Percentiles rank a stretch among this genome's conserved stretches.
phyloP scores from a whole-genome alignment of 2,113 vertebrate genomes.

The Astur gentilis region DNA sequence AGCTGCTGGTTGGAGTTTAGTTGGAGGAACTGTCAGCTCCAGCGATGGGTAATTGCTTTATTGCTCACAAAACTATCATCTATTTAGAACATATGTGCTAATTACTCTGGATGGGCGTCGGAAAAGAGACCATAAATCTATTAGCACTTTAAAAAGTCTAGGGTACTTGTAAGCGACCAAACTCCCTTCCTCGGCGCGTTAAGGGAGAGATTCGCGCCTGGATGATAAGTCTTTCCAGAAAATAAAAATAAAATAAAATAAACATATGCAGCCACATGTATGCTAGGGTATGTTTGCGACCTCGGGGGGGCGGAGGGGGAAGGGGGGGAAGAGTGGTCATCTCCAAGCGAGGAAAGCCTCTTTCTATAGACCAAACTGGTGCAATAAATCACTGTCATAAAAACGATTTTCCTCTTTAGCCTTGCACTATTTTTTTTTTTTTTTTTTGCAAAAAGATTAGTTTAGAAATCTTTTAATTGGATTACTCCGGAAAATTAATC shows the following conservation, averaged over 20 bases:
- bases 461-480: constrained; percentile 80
- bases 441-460: constrained; percentile 49
- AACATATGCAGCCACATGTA: background rate
- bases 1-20: constrained; percentile 89
- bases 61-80: constrained; percentile 95
- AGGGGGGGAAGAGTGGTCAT: background rate
- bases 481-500: constrained; percentile 75
- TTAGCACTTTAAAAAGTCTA: constrained; percentile 84
- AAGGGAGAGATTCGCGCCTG: background rate
- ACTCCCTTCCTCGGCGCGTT: background rate
- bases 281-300: background rate
- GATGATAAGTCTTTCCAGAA: background rate
- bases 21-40: constrained; percentile 89
- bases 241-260: background rate
- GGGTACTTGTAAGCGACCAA: constrained; percentile 63
- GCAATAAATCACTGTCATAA: constrained; percentile 63
- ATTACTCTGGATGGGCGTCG: constrained; percentile 89
- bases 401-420: constrained; percentile 33
- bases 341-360: background rate
- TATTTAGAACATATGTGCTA: constrained; percentile 94
- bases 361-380: background rate
- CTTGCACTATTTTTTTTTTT: background rate
- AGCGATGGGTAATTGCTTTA: constrained; percentile 94
- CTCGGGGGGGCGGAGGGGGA: background rate
- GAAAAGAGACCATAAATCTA: constrained; percentile 91